Evolutionary conservation across 1,140 invertebrate genomes (phyloP).

Genomic region (Palaemon carinicauda): DNA sequence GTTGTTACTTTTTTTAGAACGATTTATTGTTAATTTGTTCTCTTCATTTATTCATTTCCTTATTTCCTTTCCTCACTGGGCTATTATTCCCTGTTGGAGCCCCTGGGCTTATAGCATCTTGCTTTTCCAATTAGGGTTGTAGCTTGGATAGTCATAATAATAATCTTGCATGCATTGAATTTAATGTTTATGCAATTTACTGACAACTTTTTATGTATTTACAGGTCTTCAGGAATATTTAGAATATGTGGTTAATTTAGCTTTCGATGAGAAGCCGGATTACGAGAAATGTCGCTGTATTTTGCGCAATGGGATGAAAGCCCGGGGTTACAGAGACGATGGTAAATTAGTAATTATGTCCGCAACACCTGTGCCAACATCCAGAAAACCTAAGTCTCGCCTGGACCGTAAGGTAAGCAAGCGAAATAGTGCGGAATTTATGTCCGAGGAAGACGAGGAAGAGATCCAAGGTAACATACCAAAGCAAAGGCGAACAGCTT

Average conservation of each 20-base stretch:
- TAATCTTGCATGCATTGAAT: constrained; percentile 51
- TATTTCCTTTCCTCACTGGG: no score
- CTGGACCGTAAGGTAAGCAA: constrained; percentile 57
- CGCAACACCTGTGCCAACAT: constrained; percentile 54
- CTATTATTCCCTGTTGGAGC: no score
- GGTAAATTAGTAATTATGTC: constrained; percentile 62
- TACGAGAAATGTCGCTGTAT: constrained; percentile 76
- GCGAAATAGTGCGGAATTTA: constrained; percentile 58
- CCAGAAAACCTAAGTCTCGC: constrained; percentile 48
- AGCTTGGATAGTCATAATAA: not conserved
- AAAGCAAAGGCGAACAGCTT: not conserved
- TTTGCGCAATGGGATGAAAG: constrained; percentile 71
- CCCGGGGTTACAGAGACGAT: constrained; percentile 64
- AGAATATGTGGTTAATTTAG: constrained; percentile 75
- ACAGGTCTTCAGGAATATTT: constrained; percentile 74
- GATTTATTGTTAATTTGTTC: no score
- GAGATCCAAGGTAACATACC: constrained; percentile 35
- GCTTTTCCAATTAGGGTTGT: not conserved
- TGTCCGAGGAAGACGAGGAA: constrained; percentile 56
- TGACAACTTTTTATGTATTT: constrained; percentile 62
- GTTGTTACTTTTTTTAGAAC: no score
- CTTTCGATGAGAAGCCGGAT: constrained; percentile 77
- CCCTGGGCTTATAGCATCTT: no score
- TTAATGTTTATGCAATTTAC: constrained; percentile 52
- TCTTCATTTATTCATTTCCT: no score